A percentile compares a stretch with the other conserved stretches of the same genome.
Conservation (phyloP, 2,888 invertebrate species). For the Vandiemenella viatica region DNA sequence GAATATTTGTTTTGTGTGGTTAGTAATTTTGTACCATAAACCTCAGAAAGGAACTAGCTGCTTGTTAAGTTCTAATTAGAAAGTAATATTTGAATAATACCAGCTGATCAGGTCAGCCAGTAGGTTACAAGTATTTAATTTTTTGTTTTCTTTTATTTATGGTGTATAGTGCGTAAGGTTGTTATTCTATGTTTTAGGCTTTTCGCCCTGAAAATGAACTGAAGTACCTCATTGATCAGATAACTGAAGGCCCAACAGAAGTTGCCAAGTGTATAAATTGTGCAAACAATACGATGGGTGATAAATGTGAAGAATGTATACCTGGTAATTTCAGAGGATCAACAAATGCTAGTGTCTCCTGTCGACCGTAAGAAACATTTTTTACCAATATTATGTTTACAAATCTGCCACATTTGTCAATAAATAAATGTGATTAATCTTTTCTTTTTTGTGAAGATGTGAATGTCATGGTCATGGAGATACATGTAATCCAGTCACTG, state of each 20-base stretch:
- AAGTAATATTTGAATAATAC: too few species aligned
- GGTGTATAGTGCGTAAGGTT: too few species aligned
- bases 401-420: too few species aligned
- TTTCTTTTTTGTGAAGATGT: slow-evolving; percentile 36
- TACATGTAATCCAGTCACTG: slow-evolving; percentile 76
- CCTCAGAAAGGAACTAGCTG: too few species aligned
- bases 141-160: neutral
- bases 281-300: slow-evolving; percentile 65
- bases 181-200: too few species aligned
- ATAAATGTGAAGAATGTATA: slow-evolving; percentile 67
- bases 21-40: too few species aligned
- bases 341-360: slow-evolving; percentile 58
- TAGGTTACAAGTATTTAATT: neutral
- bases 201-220: neutral
- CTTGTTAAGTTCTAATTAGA: too few species aligned
- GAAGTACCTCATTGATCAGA: neutral
- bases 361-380: slow-evolving; percentile 44
- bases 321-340: slow-evolving; percentile 33
- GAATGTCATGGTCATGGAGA: slow-evolving; percentile 91
- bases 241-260: slow-evolving; percentile 24
- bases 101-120: too few species aligned
- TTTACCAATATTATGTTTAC: neutral
- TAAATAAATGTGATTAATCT: too few species aligned
- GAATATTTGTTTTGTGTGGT: too few species aligned
- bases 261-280: slow-evolving; percentile 76